Base-by-base conservation (phyloP, 2,888 invertebrate genomes). In the Nomada ruficornis region DNA sequence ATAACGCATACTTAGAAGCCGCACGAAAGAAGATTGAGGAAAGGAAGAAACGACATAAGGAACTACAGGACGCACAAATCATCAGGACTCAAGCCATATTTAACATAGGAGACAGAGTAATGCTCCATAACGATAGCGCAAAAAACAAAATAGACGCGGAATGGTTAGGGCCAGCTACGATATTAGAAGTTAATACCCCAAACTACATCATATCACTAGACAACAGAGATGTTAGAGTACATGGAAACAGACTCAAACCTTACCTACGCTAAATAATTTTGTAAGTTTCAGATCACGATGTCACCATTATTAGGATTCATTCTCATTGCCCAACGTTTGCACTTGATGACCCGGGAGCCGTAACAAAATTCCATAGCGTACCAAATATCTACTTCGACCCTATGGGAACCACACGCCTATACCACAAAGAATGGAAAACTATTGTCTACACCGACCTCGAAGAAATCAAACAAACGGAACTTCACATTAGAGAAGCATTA, bases 1-100 rank as follows among this genome's bases (percentile, higher is more conserved):
- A 68, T 4, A 60, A 67, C n/a, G n/a, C n/a, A 3, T 75, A 74
- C 20, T 10, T 62, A n/a, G 10, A n/a, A 3, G 20, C 3, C 13
- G 62, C 62, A 2, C 9, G 62, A 44, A 44, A 11, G 2, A 62
- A 20, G 2, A n/a, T 44, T 2, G 20, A 44, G 3, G 11, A 44
- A 10, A 42, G 36, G 0, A 20, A 67, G 11, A 20, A 36, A 18
- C 18, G 42, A 5, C 36, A 2, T 0, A 54, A 67, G 7, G 36
- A 7, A 1, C 15, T 29, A 7, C 36, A 15, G 1, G 36, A 54
- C 2, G 13, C 1, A 2, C 36, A 20, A 13, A 67, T 67, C 2
- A 54, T 67, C 0, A n/a, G 42, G 9, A 54, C 67, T 1, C 67
- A 67, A 54, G 13, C 67, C 2, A 15, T 67, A 15, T 67, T 67